These are phyloP conservation scores for Delphinus delphis DNA, from an alignment of 2,113 vertebrate genomes.

Conservation along the genomic window DNA sequence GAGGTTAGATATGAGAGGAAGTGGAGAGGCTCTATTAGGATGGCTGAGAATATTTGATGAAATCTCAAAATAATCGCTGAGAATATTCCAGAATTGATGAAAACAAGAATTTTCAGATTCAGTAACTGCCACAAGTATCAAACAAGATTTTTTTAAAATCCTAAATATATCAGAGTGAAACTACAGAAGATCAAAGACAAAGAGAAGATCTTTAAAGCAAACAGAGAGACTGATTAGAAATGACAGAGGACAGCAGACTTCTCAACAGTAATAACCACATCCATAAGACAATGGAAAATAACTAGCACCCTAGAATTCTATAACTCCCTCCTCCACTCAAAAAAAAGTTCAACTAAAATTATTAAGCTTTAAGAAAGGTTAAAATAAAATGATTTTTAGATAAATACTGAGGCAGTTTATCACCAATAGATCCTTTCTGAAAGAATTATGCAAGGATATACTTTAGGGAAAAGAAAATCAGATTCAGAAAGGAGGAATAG, in stretches of 20 bases:
- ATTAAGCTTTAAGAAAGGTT: not conserved
- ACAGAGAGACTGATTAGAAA: not conserved
- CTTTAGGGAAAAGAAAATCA: slow-evolving; percentile 6
- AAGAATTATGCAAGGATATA: not conserved
- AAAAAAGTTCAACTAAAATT: not conserved
- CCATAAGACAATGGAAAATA: not conserved
- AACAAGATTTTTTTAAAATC: not conserved
- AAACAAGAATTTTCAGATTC: not conserved
- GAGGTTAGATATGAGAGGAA: not conserved
- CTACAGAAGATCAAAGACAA: not conserved
- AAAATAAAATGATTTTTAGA: not conserved
- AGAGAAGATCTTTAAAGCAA: not conserved
- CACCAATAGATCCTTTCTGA: not conserved
- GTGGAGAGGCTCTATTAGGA: not conserved
- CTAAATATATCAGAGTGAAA: not conserved
- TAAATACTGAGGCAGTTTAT: not conserved
- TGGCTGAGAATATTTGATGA: not conserved
- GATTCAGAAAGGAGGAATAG: not conserved
- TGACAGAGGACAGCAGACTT: not conserved
- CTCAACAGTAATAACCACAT: not conserved
- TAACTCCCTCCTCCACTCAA: not conserved
- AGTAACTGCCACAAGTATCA: not conserved
- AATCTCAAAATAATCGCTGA: not conserved
- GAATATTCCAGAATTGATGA: not conserved
- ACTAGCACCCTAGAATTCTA: not conserved